These are phyloP conservation scores for Sebastes dallii DNA, from an alignment of 2,797 vertebrate species.

Conservation along the genomic window DNA sequence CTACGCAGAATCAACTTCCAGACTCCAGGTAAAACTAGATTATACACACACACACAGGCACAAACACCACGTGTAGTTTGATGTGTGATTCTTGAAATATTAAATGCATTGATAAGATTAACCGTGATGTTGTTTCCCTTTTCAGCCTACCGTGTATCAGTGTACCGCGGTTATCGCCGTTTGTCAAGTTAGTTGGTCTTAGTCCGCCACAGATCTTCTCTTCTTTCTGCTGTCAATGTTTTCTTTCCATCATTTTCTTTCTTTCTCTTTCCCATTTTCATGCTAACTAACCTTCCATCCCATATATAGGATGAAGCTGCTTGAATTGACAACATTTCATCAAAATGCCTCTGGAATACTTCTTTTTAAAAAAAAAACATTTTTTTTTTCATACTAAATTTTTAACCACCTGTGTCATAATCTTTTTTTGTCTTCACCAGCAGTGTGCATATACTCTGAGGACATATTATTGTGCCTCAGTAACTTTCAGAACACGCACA, in stretches of 20 bases:
- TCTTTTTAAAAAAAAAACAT: slow-evolving; percentile 7
- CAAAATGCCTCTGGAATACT: slow-evolving; percentile 41
- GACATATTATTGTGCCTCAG: slow-evolving; percentile 66
- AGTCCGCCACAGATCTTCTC: slow-evolving; percentile 65
- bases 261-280: slow-evolving; percentile 39
- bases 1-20: slow-evolving; percentile 98
- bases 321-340: slow-evolving; percentile 64
- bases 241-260: slow-evolving; percentile 56
- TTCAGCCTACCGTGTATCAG: slow-evolving; percentile 91
- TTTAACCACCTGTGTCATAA: slow-evolving; percentile 66
- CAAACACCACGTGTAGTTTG: neutral
- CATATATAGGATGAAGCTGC: slow-evolving; percentile 60
- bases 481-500: slow-evolving; percentile 71
- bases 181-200: slow-evolving; percentile 93
- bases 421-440: slow-evolving; percentile 59
- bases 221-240: slow-evolving; percentile 79
- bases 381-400: slow-evolving; percentile 52
- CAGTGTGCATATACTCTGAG: slow-evolving; percentile 61
- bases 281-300: slow-evolving; percentile 73
- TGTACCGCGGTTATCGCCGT: slow-evolving; percentile 95
- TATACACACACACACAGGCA: neutral
- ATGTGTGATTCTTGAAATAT: neutral
- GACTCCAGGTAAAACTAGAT: slow-evolving; percentile 90
- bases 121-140: slow-evolving; percentile 82
- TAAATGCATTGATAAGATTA: slow-evolving; percentile 51